Base-by-base conservation (phyloP, 2,797 vertebrate species). In the Lutjanus argentimaculatus region DNA sequence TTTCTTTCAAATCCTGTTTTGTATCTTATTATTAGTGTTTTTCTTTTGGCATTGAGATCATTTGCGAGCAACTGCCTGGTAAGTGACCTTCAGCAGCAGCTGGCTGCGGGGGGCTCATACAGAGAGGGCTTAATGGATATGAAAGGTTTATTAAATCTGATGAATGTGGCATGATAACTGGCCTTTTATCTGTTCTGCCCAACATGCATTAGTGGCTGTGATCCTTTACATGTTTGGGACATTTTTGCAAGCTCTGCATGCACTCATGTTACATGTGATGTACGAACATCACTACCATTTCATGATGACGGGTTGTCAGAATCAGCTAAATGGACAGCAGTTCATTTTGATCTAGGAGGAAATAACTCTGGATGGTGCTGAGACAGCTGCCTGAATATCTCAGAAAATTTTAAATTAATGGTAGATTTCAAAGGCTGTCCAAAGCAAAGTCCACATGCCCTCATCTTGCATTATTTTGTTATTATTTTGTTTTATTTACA, bases 81-180 rank as follows among this genome's bases (percentile, higher is more conserved):
- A 9, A 0, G 59, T 64, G 21, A 36, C 56, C 68, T 49, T 67
- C 17, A 55, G n/a, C 6, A 58, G 3, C 56, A 72, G 49, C 63
- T 72, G 40, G 56, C 8, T 71, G 12, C 56, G 14, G 17, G 8
- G 51, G 45, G n/a, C 61, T 72, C 53, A n/a, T 17, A 43, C 21
- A 61, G 46, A 43, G 2, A 30, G 4, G 58, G 52, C 51, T 74
- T 56, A 48, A 56, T 45, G 46, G 43, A 70, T 42, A 46, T 15
- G 16, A 64, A 42, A 42, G 42, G 3, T 63, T 49, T 55, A 45
- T 62, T 56, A 64, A 42, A 68, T 53, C 49, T 59, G 56, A 55
- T 55, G 48, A 53, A 45, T 30, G 30, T 43, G 61, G 8, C 57
- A 62, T 21, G 65, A 36, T 62, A 53, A 22, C 62, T 48, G 72